These are phyloP conservation scores for Ariolimax columbianus DNA, from an alignment of 2,888 invertebrate genomes.

Conservation along the genomic window DNA sequence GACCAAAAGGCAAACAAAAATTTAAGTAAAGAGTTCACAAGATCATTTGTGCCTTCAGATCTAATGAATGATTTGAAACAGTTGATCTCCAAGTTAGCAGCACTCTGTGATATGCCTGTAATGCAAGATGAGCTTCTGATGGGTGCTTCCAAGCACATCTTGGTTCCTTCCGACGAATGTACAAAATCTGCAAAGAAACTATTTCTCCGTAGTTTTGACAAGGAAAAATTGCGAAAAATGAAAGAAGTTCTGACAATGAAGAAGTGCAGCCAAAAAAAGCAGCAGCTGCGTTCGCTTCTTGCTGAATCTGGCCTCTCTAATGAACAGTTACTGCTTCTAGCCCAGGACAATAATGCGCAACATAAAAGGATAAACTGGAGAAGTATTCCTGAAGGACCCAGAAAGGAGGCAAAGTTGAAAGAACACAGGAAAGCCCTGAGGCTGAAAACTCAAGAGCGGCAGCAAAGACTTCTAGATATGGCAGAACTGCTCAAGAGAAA, in stretches of 20 bases:
- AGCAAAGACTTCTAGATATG: slow-evolving; percentile 48
- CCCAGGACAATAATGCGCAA: slow-evolving; percentile 23
- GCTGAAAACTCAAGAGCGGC: slow-evolving; percentile 47
- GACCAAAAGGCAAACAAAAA: background rate
- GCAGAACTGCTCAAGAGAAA: slow-evolving; percentile 50
- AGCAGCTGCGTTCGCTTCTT: slow-evolving; percentile 29
- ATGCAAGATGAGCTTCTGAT: slow-evolving; percentile 27
- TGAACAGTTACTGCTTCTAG: slow-evolving; percentile 42
- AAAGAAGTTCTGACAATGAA: slow-evolving; percentile 50
- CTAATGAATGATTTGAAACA: slow-evolving; percentile 31
- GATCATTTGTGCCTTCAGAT: background rate
- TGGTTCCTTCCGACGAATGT: slow-evolving; percentile 13
- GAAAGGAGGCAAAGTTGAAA: slow-evolving; percentile 33
- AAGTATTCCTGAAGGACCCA: slow-evolving; percentile 42
- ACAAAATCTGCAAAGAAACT: slow-evolving; percentile 39
- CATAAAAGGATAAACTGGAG: slow-evolving; percentile 37
- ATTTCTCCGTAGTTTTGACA: slow-evolving; percentile 41
- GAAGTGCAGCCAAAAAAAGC: slow-evolving; percentile 47
- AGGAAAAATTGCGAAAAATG: slow-evolving; percentile 46
- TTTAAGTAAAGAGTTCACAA: background rate
- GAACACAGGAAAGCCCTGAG: slow-evolving; percentile 46
- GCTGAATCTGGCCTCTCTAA: slow-evolving; percentile 46
- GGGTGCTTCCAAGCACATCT: background rate
- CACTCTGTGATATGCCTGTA: slow-evolving; percentile 42
- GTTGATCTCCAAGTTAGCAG: slow-evolving; percentile 27